Evolutionary conservation across 2,113 vertebrate species (phyloP).

Genomic region (Pontoporia blainvillei): DNA sequence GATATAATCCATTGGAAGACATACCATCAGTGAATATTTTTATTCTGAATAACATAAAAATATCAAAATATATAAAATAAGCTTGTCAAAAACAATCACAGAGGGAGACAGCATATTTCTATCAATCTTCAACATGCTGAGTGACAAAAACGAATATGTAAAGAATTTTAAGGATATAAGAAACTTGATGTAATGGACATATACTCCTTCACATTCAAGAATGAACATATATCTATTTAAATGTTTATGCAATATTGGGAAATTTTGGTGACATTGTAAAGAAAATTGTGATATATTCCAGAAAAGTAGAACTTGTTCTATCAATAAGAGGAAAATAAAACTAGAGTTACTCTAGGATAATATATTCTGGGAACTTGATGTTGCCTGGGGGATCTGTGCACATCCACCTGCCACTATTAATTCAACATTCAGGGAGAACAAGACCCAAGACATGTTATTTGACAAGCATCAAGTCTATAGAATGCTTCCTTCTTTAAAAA

Average conservation of each 20-base stretch:
- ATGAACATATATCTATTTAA: neutral
- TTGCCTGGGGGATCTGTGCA: neutral
- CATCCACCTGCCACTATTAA: neutral
- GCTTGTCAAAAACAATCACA: neutral
- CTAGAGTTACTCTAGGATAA: neutral
- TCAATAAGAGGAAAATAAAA: neutral
- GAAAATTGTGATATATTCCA: neutral
- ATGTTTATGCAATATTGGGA: neutral
- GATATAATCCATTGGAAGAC: neutral
- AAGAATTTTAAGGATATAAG: neutral
- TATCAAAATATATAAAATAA: neutral
- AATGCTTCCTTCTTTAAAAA: neutral
- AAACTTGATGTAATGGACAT: neutral
- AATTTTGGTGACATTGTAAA: neutral
- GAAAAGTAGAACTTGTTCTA: neutral
- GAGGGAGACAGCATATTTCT: neutral
- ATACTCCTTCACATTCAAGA: neutral
- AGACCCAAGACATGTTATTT: neutral
- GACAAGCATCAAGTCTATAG: neutral
- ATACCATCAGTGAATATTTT: neutral
- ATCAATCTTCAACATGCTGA: neutral
- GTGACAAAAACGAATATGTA: neutral
- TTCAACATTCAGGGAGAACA: neutral
- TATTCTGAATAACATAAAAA: constrained; percentile 18
- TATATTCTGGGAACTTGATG: neutral